Conservation (phyloP, 2,888 invertebrate genomes). For the Koerneria pararmatus region DNA sequence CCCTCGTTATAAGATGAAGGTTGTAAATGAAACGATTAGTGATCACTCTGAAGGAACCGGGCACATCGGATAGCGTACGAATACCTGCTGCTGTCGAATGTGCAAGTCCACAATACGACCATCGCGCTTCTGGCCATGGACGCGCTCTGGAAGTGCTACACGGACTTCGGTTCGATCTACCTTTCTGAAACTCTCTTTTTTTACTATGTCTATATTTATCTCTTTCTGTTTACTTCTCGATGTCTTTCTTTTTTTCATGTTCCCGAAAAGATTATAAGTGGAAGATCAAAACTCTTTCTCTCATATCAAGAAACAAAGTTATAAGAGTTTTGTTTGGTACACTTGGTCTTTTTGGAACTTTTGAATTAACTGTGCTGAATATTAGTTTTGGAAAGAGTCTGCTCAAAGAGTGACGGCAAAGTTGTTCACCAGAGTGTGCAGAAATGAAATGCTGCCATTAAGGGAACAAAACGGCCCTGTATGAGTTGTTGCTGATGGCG, state of each 20-base stretch:
- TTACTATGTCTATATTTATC: neutral
- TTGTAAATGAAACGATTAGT: slow-evolving; percentile 32
- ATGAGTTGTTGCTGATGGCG: neutral
- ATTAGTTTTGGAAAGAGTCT: no score
- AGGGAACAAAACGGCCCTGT: neutral
- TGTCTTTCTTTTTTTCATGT: neutral
- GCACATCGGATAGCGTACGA: slow-evolving; percentile 7
- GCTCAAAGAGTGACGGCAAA: no score
- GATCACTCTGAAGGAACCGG: slow-evolving; percentile 4
- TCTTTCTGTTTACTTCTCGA: neutral
- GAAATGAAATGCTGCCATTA: no score
- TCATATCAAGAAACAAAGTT: no score
- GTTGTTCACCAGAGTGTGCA: no score
- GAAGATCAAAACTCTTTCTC: no score
- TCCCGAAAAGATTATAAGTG: neutral
- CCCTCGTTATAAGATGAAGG: slow-evolving; percentile 58
- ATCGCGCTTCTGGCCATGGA: slow-evolving; percentile 11
- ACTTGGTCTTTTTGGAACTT: no score
- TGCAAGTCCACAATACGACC: slow-evolving; percentile 1
- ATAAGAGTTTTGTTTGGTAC: no score
- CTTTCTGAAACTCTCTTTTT: no score
- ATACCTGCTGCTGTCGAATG: neutral
- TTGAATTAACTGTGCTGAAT: no score
- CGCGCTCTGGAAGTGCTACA: slow-evolving; percentile 8
- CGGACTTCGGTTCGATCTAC: neutral